phyloP scores from a whole-genome alignment of 2,888 invertebrate genomes.

The Oscheius sp. region DNA sequence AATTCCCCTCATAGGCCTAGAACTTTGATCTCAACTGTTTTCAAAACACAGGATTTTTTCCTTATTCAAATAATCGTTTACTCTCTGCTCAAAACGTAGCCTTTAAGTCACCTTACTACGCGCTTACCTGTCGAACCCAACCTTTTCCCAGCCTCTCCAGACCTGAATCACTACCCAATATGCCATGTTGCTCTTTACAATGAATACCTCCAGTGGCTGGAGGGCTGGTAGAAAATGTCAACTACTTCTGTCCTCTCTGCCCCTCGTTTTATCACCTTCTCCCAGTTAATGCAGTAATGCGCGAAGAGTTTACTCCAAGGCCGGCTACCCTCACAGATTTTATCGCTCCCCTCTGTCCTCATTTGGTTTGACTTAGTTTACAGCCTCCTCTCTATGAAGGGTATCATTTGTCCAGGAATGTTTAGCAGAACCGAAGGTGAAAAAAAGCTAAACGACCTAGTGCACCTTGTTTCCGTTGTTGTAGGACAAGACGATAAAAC shows the following conservation, averaged over 20 bases:
- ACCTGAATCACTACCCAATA: too few species aligned
- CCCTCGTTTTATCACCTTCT: slow-evolving; percentile 10
- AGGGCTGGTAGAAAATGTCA: background rate
- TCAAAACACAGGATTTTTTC: too few species aligned
- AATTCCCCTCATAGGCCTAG: background rate
- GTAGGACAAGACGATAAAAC: background rate
- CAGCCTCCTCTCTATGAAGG: background rate
- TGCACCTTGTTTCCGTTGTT: too few species aligned
- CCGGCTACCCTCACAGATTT: slow-evolving; percentile 26
- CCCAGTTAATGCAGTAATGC: slow-evolving; percentile 26
- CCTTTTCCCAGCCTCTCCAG: too few species aligned
- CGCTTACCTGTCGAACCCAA: too few species aligned
- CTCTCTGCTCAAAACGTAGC: background rate
- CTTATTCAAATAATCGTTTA: too few species aligned
- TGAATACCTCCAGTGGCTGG: too few species aligned
- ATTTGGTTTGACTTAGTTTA: background rate
- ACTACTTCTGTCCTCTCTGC: background rate
- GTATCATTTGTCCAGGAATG: slow-evolving; percentile 3
- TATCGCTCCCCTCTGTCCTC: slow-evolving; percentile 18
- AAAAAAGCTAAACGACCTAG: slow-evolving; percentile 8
- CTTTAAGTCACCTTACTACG: too few species aligned
- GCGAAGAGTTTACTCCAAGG: slow-evolving; percentile 27
- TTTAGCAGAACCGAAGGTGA: slow-evolving; percentile 11
- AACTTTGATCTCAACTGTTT: too few species aligned
- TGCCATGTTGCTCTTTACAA: too few species aligned